Conservation (phyloP, 2,113 vertebrate genomes). For the Megaleporinus macrocephalus region DNA sequence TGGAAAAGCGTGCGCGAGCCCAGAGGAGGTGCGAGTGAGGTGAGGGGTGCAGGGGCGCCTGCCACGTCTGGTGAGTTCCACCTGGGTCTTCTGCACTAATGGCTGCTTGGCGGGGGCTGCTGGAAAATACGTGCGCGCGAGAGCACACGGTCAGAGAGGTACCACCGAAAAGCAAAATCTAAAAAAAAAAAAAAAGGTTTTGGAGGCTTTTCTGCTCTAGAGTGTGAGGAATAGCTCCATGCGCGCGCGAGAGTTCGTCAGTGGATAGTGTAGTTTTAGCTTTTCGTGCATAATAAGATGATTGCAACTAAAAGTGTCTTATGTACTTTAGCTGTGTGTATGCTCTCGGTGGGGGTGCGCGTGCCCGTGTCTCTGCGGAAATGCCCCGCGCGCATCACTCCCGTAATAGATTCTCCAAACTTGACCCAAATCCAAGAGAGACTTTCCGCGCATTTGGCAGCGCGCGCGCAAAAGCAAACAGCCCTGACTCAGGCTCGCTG, state of each 20-base stretch:
- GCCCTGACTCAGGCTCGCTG: slow-evolving; percentile 46
- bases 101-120: slow-evolving; percentile 27
- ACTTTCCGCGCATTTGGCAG: slow-evolving; percentile 40
- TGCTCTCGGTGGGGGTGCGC: too few species aligned
- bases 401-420: slow-evolving; percentile 37
- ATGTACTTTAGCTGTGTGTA: too few species aligned
- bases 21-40: not conserved
- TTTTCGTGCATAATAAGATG: too few species aligned
- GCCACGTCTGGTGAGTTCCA: slow-evolving; percentile 40
- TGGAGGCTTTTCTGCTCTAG: too few species aligned
- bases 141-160: not conserved
- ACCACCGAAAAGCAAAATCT: not conserved
- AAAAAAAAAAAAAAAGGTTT: too few species aligned
- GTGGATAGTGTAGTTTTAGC: too few species aligned
- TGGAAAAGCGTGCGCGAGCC: slow-evolving; percentile 1
- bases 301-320: too few species aligned
- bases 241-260: too few species aligned
- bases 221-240: too few species aligned
- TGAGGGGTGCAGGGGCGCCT: not conserved
- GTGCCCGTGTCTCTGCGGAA: too few species aligned
- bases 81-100: slow-evolving; percentile 26
- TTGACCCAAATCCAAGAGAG: slow-evolving; percentile 42
- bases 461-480: slow-evolving; percentile 25
- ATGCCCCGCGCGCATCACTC: slow-evolving; percentile 26
- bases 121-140: slow-evolving; percentile 28